Conservation (phyloP, 2,113 vertebrate genomes). For the Cynoglossus semilaevis region DNA sequence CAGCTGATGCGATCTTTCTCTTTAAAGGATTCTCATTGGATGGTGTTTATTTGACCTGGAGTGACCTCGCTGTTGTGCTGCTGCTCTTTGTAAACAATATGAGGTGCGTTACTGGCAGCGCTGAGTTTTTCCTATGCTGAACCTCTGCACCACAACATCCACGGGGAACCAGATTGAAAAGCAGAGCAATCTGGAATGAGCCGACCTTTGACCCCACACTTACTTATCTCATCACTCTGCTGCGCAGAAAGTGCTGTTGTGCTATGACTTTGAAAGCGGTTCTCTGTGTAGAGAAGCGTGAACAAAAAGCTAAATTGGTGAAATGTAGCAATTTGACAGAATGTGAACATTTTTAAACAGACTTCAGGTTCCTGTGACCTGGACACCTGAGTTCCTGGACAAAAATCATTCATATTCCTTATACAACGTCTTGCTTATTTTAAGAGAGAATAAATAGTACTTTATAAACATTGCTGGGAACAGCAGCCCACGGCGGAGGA, state of each 20-base stretch:
- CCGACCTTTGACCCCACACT: conserved; percentile 31
- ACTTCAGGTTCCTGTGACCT: conserved; percentile 22
- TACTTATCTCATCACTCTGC: conserved; percentile 41
- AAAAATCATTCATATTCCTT: no score
- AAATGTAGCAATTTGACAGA: conserved; percentile 27
- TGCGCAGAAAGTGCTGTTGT: background rate
- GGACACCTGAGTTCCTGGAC: conserved; percentile 1
- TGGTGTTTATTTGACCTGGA: conserved; percentile 2
- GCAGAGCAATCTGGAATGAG: conserved; percentile 15
- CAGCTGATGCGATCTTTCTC: conserved; percentile 1
- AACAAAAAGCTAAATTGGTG: conserved; percentile 25
- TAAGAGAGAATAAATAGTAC: no score
- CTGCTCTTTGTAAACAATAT: conserved; percentile 30
- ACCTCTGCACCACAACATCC: conserved; percentile 15
- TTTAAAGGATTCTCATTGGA: conserved; percentile 1
- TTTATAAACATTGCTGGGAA: no score
- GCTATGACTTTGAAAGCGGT: conserved; percentile 1
- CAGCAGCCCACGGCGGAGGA: no score
- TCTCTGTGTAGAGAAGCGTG: conserved; percentile 34
- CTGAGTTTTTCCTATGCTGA: conserved; percentile 5
- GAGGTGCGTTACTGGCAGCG: conserved; percentile 15
- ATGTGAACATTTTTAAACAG: conserved; percentile 26
- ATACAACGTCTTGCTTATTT: no score
- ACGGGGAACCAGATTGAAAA: conserved; percentile 17
- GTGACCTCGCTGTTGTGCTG: conserved; percentile 6